phyloP scores from a whole-genome alignment of 2,888 invertebrate genomes.

The Noctua comes region DNA sequence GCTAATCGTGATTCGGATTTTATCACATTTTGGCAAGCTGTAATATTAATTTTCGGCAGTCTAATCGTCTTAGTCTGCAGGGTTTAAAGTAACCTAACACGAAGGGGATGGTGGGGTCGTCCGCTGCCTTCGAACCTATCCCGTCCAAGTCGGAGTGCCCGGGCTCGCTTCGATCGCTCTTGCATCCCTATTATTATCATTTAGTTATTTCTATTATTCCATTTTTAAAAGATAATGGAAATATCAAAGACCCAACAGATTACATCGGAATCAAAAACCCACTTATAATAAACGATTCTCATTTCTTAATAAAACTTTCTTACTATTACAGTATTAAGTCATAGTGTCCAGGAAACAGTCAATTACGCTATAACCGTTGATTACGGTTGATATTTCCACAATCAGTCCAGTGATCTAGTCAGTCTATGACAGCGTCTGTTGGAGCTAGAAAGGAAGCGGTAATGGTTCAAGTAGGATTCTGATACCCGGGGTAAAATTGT shows the following conservation, averaged over 20 bases:
- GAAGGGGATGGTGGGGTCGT: too few species aligned
- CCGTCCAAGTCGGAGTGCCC: too few species aligned
- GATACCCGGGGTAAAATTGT: background rate
- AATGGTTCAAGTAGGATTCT: conserved; percentile 1
- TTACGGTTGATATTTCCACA: conserved; percentile 24
- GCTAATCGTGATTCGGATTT: background rate
- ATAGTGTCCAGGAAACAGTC: conserved; percentile 27
- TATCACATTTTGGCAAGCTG: background rate
- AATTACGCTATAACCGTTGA: conserved; percentile 28
- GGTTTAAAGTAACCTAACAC: too few species aligned
- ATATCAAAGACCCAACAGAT: background rate
- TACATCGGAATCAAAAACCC: background rate
- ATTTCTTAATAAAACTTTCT: conserved; percentile 28
- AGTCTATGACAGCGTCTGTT: background rate
- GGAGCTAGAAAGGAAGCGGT: conserved; percentile 21
- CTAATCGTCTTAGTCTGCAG: too few species aligned
- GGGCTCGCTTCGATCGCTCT: too few species aligned
- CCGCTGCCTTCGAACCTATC: too few species aligned
- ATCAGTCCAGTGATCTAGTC: conserved; percentile 20
- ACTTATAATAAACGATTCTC: background rate
- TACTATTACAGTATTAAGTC: conserved; percentile 16
- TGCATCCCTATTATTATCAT: too few species aligned
- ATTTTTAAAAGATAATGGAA: background rate
- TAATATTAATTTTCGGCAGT: background rate
- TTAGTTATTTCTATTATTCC: too few species aligned